Base-by-base conservation (phyloP, 2,797 vertebrate species). In the Tinamus major region DNA sequence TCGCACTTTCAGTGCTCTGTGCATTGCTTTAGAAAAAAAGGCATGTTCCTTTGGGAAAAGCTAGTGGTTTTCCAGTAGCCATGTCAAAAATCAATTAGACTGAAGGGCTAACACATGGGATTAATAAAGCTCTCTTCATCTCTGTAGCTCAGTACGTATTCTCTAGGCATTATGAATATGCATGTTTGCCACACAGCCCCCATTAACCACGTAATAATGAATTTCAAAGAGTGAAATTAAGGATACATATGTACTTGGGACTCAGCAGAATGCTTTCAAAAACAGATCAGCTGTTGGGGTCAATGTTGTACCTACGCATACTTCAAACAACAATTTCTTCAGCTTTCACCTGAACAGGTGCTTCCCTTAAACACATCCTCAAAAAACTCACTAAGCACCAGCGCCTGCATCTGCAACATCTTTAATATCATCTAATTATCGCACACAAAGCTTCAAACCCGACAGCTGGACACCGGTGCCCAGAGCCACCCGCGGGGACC, bases 41-140 rank as follows among this genome's bases (percentile, higher is more conserved):
- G 41, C 79, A 95, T 44, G 82, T 75, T 61, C 37, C 68, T 55
- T 17, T 74, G 56, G 87, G 72, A 85, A 94, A 74, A 80, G 41
- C 27, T 48, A 70, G 46, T n/a, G 69, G 63, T 92, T 96, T 97
- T 93, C 89, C 93, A 77, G 75, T 15, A 95, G 87, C 81, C 71
- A 44, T 65, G 83, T 87, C 88, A 96, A 94, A 95, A 93, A 67
- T 70, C 94, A 77, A 53, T n/a, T 69, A 93, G 87, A 62, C 26
- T 79, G 78, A 80, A 85, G 72, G 88, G 94, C 71, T 20, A 92
- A 51, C 41, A 74, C 51, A 37, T 70, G 41, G 46, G 55, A 89
- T 93, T 95, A 88, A 82, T 69, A 78, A 69, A 80, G 39, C 74
- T 86, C 75, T 69, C 85, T 87, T 68, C 90, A 77, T 41, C 68